Conservation (phyloP, 2,797 vertebrate species). For the Denticeps clupeoides region DNA sequence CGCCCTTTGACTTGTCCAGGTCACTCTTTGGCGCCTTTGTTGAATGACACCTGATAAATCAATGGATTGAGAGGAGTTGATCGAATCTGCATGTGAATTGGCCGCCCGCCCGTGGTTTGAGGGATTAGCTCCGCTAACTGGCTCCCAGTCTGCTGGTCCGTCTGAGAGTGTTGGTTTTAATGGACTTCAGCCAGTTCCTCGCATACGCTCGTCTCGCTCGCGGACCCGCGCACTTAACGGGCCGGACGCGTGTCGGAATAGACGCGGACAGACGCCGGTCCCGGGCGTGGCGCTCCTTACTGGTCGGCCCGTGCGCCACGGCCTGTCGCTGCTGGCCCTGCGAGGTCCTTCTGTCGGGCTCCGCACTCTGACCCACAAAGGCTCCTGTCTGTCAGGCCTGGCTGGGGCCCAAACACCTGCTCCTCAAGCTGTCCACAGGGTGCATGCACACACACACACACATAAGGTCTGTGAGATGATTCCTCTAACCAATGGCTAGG, state of each 20-base stretch:
- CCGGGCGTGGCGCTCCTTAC: too few species aligned
- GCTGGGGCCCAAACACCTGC: slow-evolving; percentile 46
- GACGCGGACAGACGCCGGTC: too few species aligned
- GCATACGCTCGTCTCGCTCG: not conserved
- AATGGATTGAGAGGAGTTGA: slow-evolving; percentile 17
- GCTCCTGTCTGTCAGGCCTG: slow-evolving; percentile 20
- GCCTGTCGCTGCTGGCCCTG: slow-evolving; percentile 22
- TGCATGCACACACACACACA: not conserved
- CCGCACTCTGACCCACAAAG: slow-evolving; percentile 12
- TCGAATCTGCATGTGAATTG: slow-evolving; percentile 21
- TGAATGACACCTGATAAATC: slow-evolving; percentile 15
- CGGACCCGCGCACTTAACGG: too few species aligned
- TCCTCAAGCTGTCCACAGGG: slow-evolving; percentile 41
- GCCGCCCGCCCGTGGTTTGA: slow-evolving; percentile 20
- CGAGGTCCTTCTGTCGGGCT: not conserved
- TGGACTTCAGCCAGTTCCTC: slow-evolving; percentile 14
- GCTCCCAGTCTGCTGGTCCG: slow-evolving; percentile 1
- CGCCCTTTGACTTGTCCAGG: too few species aligned
- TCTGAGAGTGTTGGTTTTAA: slow-evolving; percentile 9
- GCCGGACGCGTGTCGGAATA: too few species aligned
- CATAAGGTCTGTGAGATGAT: not conserved
- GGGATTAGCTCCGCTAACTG: slow-evolving; percentile 17
- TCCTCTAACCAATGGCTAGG: too few species aligned
- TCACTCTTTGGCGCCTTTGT: slow-evolving; percentile 2
- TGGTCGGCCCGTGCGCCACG: slow-evolving; percentile 6